A percentile compares a stretch with the other conserved stretches of the same genome.
Evolutionary conservation across 2,113 vertebrate genomes (phyloP).

Genomic region (Ivindomyrus marchei): DNA sequence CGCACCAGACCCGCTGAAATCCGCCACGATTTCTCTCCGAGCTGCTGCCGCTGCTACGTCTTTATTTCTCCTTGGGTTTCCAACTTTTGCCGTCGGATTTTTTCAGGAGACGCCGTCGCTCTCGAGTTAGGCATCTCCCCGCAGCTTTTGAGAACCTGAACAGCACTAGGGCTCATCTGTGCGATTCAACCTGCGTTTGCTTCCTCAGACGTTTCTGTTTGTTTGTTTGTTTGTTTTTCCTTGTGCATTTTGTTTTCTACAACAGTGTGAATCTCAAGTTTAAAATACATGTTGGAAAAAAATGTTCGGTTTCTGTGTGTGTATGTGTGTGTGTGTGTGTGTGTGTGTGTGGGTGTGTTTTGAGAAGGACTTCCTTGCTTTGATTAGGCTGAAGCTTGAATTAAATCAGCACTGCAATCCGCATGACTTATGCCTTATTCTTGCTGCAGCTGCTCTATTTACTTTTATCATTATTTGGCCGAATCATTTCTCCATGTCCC

Average conservation of each 20-base stretch:
- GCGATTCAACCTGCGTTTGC: slow-evolving; percentile 35
- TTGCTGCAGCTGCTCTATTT: neutral
- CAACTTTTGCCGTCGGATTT: neutral
- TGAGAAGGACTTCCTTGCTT: neutral
- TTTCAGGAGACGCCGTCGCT: neutral
- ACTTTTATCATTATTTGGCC: neutral
- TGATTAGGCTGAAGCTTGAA: slow-evolving; percentile 11
- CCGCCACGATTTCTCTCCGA: slow-evolving; percentile 29
- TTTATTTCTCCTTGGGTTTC: slow-evolving; percentile 19
- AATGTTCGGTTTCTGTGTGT: neutral
- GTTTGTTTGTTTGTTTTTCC: slow-evolving; percentile 31
- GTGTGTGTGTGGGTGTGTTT: neutral
- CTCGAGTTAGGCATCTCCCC: neutral
- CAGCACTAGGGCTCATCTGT: slow-evolving; percentile 33
- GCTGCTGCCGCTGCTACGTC: slow-evolving; percentile 23
- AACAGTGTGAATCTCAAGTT: slow-evolving; percentile 51
- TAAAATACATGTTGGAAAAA: slow-evolving; percentile 44
- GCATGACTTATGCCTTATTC: neutral
- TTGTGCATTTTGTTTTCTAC: slow-evolving; percentile 50
- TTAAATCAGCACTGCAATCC: slow-evolving; percentile 1
- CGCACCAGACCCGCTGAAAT: slow-evolving; percentile 22
- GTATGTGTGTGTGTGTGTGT: neutral
- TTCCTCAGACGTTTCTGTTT: slow-evolving; percentile 44
- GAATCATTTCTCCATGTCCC: neutral
- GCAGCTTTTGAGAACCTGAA: slow-evolving; percentile 29